Evolutionary conservation across 2,888 invertebrate genomes (phyloP), one percentile per base, ranked within the genome.

Genomic region (Idaea dimidiata): DNA sequence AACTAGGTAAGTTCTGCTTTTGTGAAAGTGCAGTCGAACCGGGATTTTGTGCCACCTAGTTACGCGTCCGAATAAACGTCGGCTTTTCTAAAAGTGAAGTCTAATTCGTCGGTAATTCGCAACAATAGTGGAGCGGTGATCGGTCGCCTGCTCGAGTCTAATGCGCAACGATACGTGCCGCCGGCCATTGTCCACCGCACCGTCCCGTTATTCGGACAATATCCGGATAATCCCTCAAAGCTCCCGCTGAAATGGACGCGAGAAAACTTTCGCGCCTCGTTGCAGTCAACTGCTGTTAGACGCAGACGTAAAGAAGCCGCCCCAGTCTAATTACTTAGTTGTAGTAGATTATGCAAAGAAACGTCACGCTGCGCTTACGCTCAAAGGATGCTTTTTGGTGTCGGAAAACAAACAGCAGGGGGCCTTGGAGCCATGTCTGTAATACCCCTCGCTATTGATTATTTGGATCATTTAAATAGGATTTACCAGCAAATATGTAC

Each of bases 51-150:
- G 91, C 91, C 91, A 91, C 91, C 91, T 90, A 88, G 90, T 87
- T 91, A 91, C 91, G 89, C 90, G 82, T 74, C 79, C 74, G 76
- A 73, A 84, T 81, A 81, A 80, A 66, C 66, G 69, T 75, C 88
- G 88, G 86, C 76, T 69, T 73, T 68, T 65, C 73, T 78, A 82
- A 86, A 89, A 84, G 83, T 71, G 72, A 77, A 80, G 86, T 88
- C 80, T 91, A 91, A 91, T 91, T 91, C 86, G 86, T 76, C 79
- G 82, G 82, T 91, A 90, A 91, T 91, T 91, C 82, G 78, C 78
- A 81, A 92, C 90, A 91, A 92, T 86, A 69, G 76, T 63, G 65
- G 64, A 72, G 81, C 75, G 81, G 73, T 77, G 79, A 81, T 78
- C 82, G 83, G 81, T 78, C 81, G 83, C 78, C 81, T 76, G 81